A percentile compares a stretch with the other conserved stretches of the same genome.
These are phyloP conservation scores for Hybos culiciformis DNA, from an alignment of 2,888 invertebrate genomes.

Conservation along the genomic window DNA sequence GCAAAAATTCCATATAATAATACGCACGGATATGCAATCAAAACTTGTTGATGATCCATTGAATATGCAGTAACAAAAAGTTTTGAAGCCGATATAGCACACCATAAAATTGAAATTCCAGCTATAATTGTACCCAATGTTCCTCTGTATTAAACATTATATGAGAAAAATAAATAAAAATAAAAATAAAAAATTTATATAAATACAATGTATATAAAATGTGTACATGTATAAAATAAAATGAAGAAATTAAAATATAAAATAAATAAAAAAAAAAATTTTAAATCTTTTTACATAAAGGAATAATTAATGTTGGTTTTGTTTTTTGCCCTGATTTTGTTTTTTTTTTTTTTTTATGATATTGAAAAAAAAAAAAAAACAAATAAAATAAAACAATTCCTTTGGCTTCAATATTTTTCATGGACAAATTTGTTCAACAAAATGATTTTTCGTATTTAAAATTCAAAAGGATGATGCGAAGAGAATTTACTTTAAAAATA, in stretches of 20 bases:
- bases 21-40: conserved; percentile 63
- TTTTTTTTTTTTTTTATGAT: no score
- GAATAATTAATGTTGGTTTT: background rate
- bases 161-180: conserved; percentile 12
- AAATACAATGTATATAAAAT: conserved; percentile 4
- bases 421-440: no score
- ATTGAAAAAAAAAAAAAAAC: no score
- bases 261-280: conserved; percentile 6
- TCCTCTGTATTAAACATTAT: conserved; percentile 38
- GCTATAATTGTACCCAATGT: conserved; percentile 43
- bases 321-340: conserved; percentile 3
- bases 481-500: no score
- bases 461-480: no score
- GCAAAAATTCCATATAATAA: conserved; percentile 67
- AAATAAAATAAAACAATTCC: no score
- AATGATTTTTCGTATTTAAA: no score
- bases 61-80: conserved; percentile 60
- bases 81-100: conserved; percentile 60
- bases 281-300: no score
- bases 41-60: conserved; percentile 57
- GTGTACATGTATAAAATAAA: conserved; percentile 6
- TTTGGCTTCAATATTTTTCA: no score
- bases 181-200: conserved; percentile 13
- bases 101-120: conserved; percentile 51
- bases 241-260: conserved; percentile 3